phyloP scores from a whole-genome alignment of 2,888 invertebrate genomes.

The Halictus ligatus region DNA sequence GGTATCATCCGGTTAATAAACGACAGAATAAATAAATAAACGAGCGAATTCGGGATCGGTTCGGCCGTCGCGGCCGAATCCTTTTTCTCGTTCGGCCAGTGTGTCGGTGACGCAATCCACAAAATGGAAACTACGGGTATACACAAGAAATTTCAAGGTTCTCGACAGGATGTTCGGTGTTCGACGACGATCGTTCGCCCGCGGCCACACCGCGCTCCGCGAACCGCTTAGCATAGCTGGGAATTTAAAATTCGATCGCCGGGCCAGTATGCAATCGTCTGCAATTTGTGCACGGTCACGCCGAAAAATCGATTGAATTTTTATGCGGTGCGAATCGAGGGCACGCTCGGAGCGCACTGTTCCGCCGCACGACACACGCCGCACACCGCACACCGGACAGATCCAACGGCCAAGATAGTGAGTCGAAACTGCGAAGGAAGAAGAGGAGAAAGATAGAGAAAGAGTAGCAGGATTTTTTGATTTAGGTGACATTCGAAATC shows the following conservation, averaged over 20 bases:
- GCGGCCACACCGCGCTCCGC: not conserved
- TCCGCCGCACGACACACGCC: not conserved
- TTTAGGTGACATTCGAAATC: constrained; percentile 53
- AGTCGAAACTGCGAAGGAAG: not conserved
- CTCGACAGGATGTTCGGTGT: not conserved
- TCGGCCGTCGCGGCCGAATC: not conserved
- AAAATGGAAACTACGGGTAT: not conserved
- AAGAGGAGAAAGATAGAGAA: not conserved
- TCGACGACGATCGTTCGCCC: not conserved
- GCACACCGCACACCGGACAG: not conserved
- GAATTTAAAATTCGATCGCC: constrained; percentile 64
- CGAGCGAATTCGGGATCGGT: not conserved
- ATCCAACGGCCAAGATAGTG: constrained; percentile 42
- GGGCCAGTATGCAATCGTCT: constrained; percentile 29
- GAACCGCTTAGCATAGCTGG: constrained; percentile 4
- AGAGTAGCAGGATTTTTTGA: not conserved
- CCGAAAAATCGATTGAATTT: constrained; percentile 63
- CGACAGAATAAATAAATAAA: constrained; percentile 6
- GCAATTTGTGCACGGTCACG: constrained; percentile 61
- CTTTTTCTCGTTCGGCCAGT: not conserved
- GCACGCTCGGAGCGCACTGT: constrained; percentile 34
- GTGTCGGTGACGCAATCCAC: not conserved
- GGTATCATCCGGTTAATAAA: not conserved
- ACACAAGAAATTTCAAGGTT: constrained; percentile 22
- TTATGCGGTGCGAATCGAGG: constrained; percentile 56